Evolutionary conservation across 2,797 vertebrate genomes (phyloP).

Genomic region (Tolypeutes matacus): DNA sequence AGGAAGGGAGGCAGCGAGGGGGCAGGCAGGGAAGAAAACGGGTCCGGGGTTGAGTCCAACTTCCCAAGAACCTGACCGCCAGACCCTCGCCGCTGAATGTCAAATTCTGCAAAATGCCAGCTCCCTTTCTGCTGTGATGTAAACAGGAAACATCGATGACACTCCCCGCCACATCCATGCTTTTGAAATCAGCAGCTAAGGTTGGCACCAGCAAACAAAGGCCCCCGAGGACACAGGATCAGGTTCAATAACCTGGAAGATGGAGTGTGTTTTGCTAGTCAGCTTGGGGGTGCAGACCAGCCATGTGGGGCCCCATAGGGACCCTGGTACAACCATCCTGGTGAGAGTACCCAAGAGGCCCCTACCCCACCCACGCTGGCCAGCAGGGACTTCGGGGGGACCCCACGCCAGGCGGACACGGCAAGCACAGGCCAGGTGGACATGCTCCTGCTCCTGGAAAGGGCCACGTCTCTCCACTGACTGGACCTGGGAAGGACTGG

Average conservation of each 20-base stretch:
- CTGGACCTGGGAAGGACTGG: no score
- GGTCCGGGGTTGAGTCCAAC: background rate
- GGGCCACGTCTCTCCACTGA: no score
- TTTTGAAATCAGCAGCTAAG: background rate
- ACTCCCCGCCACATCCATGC: background rate
- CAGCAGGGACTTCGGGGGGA: background rate
- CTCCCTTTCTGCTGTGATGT: background rate
- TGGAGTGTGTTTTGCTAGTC: background rate
- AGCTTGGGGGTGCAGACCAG: background rate
- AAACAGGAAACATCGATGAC: background rate
- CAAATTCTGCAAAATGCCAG: fast-evolving
- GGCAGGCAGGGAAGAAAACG: background rate
- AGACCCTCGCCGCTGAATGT: no score
- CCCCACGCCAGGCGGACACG: no score
- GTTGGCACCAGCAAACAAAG: background rate
- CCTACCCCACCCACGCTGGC: background rate
- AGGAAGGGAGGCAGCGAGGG: no score
- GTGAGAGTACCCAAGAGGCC: background rate
- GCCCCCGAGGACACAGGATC: background rate
- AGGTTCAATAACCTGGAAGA: background rate
- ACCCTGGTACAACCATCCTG: fast-evolving
- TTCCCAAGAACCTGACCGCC: background rate
- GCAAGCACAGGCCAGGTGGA: no score
- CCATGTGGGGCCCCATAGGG: background rate
- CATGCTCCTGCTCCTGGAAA: no score